phyloP scores from a whole-genome alignment of 2,888 invertebrate species.

The Branchellion lobata region DNA sequence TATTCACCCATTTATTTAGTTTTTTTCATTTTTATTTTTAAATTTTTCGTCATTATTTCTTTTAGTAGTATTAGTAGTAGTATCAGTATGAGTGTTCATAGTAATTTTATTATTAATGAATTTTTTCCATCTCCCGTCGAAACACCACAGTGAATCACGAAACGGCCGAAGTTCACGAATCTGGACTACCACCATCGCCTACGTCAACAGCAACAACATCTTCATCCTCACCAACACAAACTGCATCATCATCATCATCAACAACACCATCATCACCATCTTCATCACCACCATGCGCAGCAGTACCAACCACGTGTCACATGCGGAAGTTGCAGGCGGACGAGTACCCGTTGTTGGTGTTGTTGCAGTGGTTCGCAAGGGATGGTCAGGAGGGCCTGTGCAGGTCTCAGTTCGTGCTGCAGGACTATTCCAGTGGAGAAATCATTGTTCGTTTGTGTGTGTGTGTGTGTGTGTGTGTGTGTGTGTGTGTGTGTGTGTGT shows the following conservation, averaged over 20 bases:
- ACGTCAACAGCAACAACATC: not conserved
- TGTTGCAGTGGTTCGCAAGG: conserved; percentile 63
- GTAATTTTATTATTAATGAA: too few relatives aligned
- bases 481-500: conserved; percentile 23
- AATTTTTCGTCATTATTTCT: too few relatives aligned
- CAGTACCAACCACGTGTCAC: conserved; percentile 25
- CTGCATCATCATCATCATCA: not conserved
- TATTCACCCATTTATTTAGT: too few relatives aligned
- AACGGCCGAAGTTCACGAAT: too few relatives aligned
- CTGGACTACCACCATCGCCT: not conserved
- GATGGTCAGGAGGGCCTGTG: conserved; percentile 31
- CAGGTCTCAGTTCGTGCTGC: conserved; percentile 35
- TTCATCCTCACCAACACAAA: not conserved
- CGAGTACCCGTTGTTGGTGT: conserved; percentile 64
- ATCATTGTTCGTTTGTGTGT: conserved; percentile 30
- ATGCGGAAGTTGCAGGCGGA: conserved; percentile 62
- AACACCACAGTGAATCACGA: not conserved
- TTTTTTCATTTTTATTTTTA: too few relatives aligned
- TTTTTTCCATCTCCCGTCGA: too few relatives aligned
- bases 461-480: too few relatives aligned
- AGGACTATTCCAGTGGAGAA: conserved; percentile 38
- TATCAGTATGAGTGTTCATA: too few relatives aligned
- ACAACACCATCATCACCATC: not conserved
- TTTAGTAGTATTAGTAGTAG: too few relatives aligned
- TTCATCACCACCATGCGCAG: not conserved